Conservation (phyloP, 2,888 invertebrate genomes). For the Ganaspis brasiliensis region DNA sequence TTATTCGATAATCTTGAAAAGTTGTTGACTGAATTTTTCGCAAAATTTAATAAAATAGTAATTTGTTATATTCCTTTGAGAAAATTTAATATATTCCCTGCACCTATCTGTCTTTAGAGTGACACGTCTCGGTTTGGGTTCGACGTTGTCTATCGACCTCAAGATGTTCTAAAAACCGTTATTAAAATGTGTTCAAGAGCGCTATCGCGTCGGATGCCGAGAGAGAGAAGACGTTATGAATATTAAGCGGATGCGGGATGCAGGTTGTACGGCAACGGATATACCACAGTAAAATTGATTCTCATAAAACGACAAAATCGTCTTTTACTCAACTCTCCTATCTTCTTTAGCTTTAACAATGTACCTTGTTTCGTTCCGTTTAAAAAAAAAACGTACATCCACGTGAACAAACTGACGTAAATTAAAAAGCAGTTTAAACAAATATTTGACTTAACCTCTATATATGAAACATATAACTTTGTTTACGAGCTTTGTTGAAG, state of each 20-base stretch:
- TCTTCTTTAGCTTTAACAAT: conserved; percentile 34
- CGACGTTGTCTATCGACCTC: conserved; percentile 22
- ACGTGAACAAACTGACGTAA: background rate
- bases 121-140: conserved; percentile 10
- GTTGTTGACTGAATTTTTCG: too few relatives aligned
- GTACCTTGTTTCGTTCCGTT: conserved; percentile 11
- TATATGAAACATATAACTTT: background rate
- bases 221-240: conserved; percentile 70
- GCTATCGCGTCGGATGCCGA: conserved; percentile 56
- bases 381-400: background rate
- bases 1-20: too few relatives aligned
- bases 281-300: conserved; percentile 62
- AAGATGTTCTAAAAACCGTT: conserved; percentile 55
- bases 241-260: conserved; percentile 66
- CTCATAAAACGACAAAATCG: conserved; percentile 62
- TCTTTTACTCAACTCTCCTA: conserved; percentile 47
- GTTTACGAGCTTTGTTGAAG: background rate
- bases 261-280: conserved; percentile 50
- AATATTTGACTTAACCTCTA: background rate
- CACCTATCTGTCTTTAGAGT: conserved; percentile 13
- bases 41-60: too few relatives aligned
- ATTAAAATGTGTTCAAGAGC: conserved; percentile 71
- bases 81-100: conserved; percentile 5
- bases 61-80: background rate
- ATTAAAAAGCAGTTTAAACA: conserved; percentile 12